Evolutionary conservation across 2,113 vertebrate species (phyloP), one percentile per base, ranked within the genome.

Genomic region (Tyto alba): DNA sequence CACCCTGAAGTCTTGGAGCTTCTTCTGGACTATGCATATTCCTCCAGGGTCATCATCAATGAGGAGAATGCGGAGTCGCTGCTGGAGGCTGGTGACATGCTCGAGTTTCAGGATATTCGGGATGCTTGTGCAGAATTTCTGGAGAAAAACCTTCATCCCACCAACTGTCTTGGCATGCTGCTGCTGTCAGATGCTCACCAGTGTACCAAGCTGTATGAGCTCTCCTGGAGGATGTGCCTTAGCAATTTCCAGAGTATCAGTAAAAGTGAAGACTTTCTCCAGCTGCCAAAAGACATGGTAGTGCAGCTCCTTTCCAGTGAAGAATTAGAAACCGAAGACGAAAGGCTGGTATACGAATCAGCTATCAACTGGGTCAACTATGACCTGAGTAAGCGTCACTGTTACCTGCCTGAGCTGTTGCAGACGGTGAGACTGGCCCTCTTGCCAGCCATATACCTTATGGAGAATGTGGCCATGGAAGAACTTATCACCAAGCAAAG

Each of bases 221-320:
- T 98, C 4, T 98, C 98, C 57, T 98, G 98, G 98, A 97, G 98
- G 68, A 98, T 98, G 98, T 98, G 98, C 85, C 98, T 98, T 86
- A 98, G 98, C 96, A 98, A 98, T 84, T 98, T 98, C 91, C 98
- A 98, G 48, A 98, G 98, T 82, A 98, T 98, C 77, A 97, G 98
- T 85, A 98, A 98, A 96, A 98, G 98, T 0, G 98, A 98, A 96
- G 98, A 98, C 45, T 98, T 98, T 93, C 98, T 98, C 23, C 98
- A 98, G 64, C 95, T 98, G 89, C 98, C 98, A 5, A 98, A 98
- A 98, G 98, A 98, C 94, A 98, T 98, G 96, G 98, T 98, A 19
- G 98, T 98, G 74, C 98, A 98, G 53, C 98, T 98, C 34, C 91
- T 98, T 82, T 98, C 98, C 89, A 98, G 98, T 20, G 98, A 98